phyloP scores from a whole-genome alignment of 2,797 vertebrate genomes.

The Pagetopsis macropterus region DNA sequence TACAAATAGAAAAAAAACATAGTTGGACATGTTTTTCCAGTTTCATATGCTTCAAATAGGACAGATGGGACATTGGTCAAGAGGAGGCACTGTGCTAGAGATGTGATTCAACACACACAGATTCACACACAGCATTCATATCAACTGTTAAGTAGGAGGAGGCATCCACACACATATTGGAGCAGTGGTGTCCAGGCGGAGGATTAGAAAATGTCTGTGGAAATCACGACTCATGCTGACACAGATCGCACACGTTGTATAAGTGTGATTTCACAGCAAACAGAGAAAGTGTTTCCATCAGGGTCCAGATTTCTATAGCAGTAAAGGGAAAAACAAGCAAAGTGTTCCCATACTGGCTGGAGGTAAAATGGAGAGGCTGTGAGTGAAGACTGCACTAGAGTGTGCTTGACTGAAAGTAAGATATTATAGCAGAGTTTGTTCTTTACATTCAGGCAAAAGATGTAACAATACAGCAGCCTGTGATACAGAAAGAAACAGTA shows the following conservation, averaged over 20 bases:
- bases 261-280: constrained; percentile 49
- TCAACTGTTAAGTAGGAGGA: constrained; percentile 35
- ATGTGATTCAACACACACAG: constrained; percentile 16
- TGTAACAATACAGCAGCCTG: not conserved
- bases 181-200: constrained; percentile 5
- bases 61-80: constrained; percentile 47
- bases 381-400: not conserved
- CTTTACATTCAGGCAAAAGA: not conserved
- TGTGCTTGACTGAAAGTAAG: not conserved
- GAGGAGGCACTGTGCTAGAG: constrained; percentile 16
- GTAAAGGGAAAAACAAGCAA: not conserved
- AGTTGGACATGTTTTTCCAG: constrained; percentile 11
- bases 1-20: not conserved
- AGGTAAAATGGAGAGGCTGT: not conserved
- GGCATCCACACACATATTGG: constrained; percentile 16
- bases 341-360: constrained; percentile 14
- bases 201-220: not conserved
- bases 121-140: constrained; percentile 27
- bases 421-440: not conserved
- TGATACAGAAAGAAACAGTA: not conserved
- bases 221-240: constrained; percentile 26
- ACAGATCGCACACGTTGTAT: constrained; percentile 33
- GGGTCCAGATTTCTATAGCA: constrained; percentile 12
- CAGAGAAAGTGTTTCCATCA: constrained; percentile 24
- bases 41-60: constrained; percentile 30